Percentiles rank a stretch among this genome's conserved stretches.
These are phyloP conservation scores for Syngnathus scovelli DNA, from an alignment of 2,113 vertebrate genomes.

Conservation along the genomic window DNA sequence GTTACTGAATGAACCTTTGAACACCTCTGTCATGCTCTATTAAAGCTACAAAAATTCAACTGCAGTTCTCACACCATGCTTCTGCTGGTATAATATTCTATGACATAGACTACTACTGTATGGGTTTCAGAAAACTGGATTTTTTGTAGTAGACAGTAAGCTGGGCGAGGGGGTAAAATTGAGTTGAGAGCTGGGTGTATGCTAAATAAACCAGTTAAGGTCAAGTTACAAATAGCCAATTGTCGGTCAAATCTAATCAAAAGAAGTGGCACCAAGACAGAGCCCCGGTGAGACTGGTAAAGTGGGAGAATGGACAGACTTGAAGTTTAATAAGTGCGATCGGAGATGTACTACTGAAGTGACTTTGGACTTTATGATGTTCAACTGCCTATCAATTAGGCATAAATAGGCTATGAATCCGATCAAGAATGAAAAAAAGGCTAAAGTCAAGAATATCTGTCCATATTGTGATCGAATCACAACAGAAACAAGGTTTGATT, in stretches of 20 bases:
- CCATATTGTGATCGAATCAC: neutral
- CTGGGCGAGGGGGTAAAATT: no score
- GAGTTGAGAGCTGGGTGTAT: neutral
- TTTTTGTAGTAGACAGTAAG: no score
- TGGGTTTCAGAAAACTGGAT: no score
- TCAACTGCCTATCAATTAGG: no score
- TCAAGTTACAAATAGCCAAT: neutral
- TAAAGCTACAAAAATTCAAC: neutral
- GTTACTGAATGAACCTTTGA: conserved; percentile 30
- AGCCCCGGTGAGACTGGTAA: neutral
- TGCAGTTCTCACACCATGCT: neutral
- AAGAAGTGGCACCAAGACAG: neutral
- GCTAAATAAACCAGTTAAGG: neutral
- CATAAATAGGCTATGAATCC: no score
- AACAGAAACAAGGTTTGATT: neutral
- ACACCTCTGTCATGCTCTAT: neutral
- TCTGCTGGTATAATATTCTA: neutral
- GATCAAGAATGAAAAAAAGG: neutral
- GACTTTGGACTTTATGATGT: no score
- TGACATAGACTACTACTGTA: no score
- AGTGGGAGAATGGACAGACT: neutral
- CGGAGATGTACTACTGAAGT: neutral
- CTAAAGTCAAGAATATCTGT: neutral
- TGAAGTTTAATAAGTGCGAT: neutral
- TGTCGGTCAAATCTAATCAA: neutral